Percentiles rank a stretch among this genome's conserved stretches.
These are phyloP conservation scores for Holacanthus passer DNA, from an alignment of 2,113 vertebrate genomes.

Conservation along the genomic window DNA sequence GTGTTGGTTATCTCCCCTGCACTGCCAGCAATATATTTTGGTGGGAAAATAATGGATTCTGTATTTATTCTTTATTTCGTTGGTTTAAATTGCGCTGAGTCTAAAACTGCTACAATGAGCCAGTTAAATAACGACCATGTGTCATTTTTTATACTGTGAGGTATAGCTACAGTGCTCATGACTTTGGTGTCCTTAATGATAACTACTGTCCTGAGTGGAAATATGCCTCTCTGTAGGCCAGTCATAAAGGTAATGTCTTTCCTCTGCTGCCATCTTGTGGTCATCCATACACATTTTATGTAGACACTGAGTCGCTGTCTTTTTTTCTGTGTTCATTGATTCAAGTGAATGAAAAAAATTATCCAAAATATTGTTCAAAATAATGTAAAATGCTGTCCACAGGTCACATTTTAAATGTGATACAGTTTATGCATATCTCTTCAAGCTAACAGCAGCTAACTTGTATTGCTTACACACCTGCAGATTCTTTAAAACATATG, in stretches of 20 bases:
- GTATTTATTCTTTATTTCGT: neutral
- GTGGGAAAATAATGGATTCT: neutral
- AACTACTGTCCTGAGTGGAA: too few relatives aligned
- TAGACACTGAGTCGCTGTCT: neutral
- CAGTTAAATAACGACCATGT: neutral
- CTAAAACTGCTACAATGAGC: neutral
- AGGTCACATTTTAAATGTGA: neutral
- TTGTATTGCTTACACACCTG: neutral
- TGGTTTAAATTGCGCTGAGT: neutral
- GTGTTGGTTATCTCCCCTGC: neutral
- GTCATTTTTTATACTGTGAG: neutral
- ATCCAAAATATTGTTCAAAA: neutral
- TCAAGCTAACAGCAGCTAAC: neutral
- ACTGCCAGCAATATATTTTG: neutral
- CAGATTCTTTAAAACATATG: neutral
- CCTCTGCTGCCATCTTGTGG: conserved; percentile 55
- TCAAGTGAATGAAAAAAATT: neutral
- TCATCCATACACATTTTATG: conserved; percentile 19
- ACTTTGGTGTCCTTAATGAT: neutral
- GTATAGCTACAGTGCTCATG: neutral
- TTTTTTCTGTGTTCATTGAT: neutral
- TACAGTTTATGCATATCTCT: neutral
- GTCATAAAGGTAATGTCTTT: too few relatives aligned
- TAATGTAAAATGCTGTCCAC: neutral
- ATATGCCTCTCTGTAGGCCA: neutral